Evolutionary conservation across 1,140 invertebrate species (phyloP).

Genomic region (Colletes latitarsis): DNA sequence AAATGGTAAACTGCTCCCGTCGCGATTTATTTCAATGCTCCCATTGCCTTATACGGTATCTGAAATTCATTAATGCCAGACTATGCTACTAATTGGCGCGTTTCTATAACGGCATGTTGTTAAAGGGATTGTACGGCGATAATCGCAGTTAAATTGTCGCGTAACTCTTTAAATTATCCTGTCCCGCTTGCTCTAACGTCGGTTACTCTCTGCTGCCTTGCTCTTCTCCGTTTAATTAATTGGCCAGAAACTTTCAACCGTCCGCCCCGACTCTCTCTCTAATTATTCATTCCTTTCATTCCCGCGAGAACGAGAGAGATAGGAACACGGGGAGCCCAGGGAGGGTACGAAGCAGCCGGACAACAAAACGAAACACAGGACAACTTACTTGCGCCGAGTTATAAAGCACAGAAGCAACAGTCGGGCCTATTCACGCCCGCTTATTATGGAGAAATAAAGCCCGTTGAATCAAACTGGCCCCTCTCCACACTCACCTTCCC

Average conservation of each 20-base stretch:
- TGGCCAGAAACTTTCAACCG: constrained; percentile 69
- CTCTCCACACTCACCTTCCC: constrained; percentile 39
- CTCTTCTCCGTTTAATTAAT: constrained; percentile 68
- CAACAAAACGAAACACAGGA: constrained; percentile 72
- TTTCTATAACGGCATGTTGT: constrained; percentile 58
- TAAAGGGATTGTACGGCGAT: constrained; percentile 61
- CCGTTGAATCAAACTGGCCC: constrained; percentile 64
- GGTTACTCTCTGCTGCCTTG: constrained; percentile 45
- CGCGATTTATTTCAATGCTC: constrained; percentile 17
- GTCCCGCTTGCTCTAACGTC: constrained; percentile 49
- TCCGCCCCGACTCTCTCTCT: constrained; percentile 47
- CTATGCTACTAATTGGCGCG: constrained; percentile 42
- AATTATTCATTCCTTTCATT: constrained; percentile 71
- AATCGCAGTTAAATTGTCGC: constrained; percentile 65
- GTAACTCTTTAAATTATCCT: constrained; percentile 59
- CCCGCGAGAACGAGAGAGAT: constrained; percentile 29
- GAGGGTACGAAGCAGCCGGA: constrained; percentile 44
- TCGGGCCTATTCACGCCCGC: constrained; percentile 70
- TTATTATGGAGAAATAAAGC: constrained; percentile 75
- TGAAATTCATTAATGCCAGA: constrained; percentile 44
- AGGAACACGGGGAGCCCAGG: constrained; percentile 19
- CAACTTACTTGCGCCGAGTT: constrained; percentile 70
- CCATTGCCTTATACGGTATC: constrained; percentile 38
- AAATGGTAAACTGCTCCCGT: constrained; percentile 5
- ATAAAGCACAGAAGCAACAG: constrained; percentile 70